Evolutionary conservation across 2,888 invertebrate species (phyloP).

Genomic region (Pterobdella sp.): DNA sequence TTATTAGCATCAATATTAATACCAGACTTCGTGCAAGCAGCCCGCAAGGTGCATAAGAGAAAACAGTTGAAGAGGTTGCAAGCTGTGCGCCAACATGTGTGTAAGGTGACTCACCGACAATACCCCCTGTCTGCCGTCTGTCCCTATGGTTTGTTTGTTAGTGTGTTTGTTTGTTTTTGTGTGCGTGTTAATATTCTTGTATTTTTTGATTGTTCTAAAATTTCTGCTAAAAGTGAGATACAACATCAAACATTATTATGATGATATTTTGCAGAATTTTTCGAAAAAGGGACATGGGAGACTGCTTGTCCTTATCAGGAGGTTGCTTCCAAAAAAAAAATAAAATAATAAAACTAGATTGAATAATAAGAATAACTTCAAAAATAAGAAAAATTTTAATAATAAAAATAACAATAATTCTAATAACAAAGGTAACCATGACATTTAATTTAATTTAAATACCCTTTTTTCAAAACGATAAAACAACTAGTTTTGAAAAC

Average conservation of each 20-base stretch:
- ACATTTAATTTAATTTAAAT: too few relatives aligned
- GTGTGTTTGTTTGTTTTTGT: neutral
- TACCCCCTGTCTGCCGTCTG: constrained; percentile 29
- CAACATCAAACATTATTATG: neutral
- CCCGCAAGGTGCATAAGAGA: constrained; percentile 4
- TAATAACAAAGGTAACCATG: too few relatives aligned
- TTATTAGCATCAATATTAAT: neutral
- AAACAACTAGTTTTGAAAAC: too few relatives aligned
- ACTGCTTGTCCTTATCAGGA: constrained; percentile 22
- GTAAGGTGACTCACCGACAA: constrained; percentile 28
- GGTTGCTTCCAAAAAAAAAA: neutral
- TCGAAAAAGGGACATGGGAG: constrained; percentile 15
- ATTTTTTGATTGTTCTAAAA: neutral
- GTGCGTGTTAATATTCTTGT: neutral
- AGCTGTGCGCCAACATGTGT: constrained; percentile 17
- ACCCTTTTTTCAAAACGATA: too few relatives aligned
- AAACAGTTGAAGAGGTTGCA: neutral
- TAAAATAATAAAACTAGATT: too few relatives aligned
- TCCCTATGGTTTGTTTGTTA: constrained; percentile 24
- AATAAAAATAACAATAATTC: too few relatives aligned
- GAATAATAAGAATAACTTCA: too few relatives aligned
- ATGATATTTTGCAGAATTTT: constrained; percentile 7
- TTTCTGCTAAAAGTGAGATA: neutral
- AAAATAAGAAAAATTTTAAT: too few relatives aligned
- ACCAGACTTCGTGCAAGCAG: neutral